Base-by-base conservation (phyloP, 2,888 invertebrate species). In the Suillia variegata region DNA sequence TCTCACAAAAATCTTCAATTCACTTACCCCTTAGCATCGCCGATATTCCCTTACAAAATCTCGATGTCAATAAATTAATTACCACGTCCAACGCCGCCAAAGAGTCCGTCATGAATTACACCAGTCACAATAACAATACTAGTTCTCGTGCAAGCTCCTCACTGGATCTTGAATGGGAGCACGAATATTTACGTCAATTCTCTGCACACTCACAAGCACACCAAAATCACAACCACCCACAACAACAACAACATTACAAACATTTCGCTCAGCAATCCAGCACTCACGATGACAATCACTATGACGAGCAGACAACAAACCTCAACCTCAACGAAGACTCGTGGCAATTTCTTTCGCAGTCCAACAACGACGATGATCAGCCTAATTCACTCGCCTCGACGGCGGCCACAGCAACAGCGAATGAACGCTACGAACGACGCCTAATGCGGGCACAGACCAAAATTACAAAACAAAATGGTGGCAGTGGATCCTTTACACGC, bases 141-240 rank as follows among this genome's bases (percentile, higher is more conserved):
- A 85, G 85, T 38, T 88, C 88, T 24, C 85, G 88, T 26, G 86
- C 85, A n/a, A 88, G 88, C 69, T 82, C 82, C 21, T 89, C 89
- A 3, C 77, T 89, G 58, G 89, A 89, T 72, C 81, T 89, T 58
- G 89, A 89, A 78, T 89, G 89, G 89, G 89, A 89, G 78, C 87
- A 88, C 71, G 89, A 89, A 81, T 84, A 80, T 60, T 48, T 75
- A 58, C 45, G 66, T 2, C 62, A 69, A 38, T 63, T 68, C 18
- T 69, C 56, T 1, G 53, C 58, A 12, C 58, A 60, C 22, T 49
- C 63, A 13, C 22, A 22, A 62, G 63, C 0, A 60, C 71, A n/a
- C 34, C 56, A 15, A 3, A 15, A 52, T 49, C 10, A 10, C 13
- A 4, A 4, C 13, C 38, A 4, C 10, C 38, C 38, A 38, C 10